A percentile compares a stretch with the other conserved stretches of the same genome.
phyloP scores from a whole-genome alignment of 2,113 vertebrate species.

The Myotis davidii region DNA sequence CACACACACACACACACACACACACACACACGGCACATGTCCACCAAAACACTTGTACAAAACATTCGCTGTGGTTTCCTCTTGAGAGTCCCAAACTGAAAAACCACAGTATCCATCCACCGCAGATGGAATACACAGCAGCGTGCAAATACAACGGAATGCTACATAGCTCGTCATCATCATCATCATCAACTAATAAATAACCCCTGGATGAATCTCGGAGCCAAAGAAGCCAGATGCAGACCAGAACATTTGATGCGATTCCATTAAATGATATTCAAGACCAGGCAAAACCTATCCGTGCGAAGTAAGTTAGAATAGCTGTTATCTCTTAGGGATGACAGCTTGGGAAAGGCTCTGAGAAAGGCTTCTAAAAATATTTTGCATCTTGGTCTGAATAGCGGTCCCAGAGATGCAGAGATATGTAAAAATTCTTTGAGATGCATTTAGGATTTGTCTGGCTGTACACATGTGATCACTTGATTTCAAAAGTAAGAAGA shows the following conservation, averaged over 20 bases:
- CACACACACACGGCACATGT: not conserved
- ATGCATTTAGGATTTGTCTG: not conserved
- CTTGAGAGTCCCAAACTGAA: not conserved
- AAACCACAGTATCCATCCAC: not conserved
- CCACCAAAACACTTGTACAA: not conserved
- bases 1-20: not conserved
- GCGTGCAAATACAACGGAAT: not conserved
- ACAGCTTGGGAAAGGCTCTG: not conserved
- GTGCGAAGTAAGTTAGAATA: fast-evolving
- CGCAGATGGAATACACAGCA: not conserved
- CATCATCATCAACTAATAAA: too few species aligned
- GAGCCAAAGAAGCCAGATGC: not conserved
- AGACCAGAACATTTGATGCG: not conserved
- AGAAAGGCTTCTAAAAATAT: not conserved
- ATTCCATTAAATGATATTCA: not conserved
- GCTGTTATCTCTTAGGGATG: not conserved
- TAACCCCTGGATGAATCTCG: not conserved
- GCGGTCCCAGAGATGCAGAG: not conserved
- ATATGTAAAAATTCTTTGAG: too few species aligned
- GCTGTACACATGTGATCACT: not conserved
- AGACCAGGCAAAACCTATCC: not conserved
- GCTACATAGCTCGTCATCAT: not conserved
- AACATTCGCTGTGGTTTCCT: not conserved
- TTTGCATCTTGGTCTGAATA: not conserved
- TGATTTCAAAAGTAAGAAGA: not conserved